phyloP scores from a whole-genome alignment of 2,113 vertebrate genomes.

The Jacana jacana region DNA sequence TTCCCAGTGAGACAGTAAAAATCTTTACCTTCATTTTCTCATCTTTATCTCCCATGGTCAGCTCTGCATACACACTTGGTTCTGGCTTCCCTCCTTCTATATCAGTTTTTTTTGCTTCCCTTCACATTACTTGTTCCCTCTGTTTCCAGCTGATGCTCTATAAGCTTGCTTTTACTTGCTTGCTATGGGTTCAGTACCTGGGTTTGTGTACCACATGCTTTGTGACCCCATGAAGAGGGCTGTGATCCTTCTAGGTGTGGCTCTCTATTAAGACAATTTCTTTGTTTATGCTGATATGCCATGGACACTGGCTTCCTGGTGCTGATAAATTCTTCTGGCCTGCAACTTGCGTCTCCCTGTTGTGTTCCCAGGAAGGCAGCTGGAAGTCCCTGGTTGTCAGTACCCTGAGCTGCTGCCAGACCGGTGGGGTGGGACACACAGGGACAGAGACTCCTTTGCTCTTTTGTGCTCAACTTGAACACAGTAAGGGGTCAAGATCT shows the following conservation, averaged over 20 bases:
- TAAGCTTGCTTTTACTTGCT: constrained; percentile 5
- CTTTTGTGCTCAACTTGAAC: not conserved
- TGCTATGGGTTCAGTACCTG: not conserved
- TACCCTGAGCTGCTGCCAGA: not conserved
- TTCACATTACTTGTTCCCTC: not conserved
- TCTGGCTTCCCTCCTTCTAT: not conserved
- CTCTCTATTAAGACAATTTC: constrained; percentile 2
- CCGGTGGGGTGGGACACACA: not conserved
- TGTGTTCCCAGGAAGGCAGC: not conserved
- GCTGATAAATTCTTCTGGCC: not conserved
- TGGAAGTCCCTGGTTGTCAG: not conserved
- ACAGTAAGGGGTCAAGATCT: not conserved
- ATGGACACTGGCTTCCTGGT: not conserved
- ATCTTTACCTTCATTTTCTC: constrained; percentile 50
- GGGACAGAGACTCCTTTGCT: not conserved
- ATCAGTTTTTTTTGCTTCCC: not conserved
- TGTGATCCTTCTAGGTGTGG: constrained; percentile 23
- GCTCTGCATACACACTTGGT: constrained; percentile 33
- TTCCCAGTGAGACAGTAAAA: constrained; percentile 53
- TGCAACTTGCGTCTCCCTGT: not conserved
- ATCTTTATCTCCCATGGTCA: constrained; percentile 58
- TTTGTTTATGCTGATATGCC: constrained; percentile 36
- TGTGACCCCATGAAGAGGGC: not conserved
- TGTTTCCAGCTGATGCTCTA: not conserved
- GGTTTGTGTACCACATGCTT: not conserved